Evolutionary conservation across 2,113 vertebrate species (phyloP).

Genomic region (Xenus cinereus): DNA sequence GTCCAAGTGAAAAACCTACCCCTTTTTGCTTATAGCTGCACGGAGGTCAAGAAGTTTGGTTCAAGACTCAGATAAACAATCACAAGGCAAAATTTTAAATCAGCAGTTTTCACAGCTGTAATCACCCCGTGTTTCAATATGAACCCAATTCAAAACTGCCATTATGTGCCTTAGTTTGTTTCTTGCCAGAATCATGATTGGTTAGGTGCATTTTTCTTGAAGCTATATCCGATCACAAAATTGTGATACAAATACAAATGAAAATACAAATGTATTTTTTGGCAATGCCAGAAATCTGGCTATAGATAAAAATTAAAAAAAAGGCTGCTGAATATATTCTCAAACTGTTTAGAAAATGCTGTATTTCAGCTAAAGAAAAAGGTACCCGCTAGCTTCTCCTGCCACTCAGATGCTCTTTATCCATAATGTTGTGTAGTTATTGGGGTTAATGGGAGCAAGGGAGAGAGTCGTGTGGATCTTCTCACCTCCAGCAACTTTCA

Average conservation of each 20-base stretch:
- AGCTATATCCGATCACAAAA: background rate
- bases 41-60: background rate
- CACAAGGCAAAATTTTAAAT: background rate
- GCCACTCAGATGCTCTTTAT: background rate
- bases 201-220: background rate
- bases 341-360: background rate
- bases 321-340: background rate
- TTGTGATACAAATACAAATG: background rate
- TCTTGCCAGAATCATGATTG: background rate
- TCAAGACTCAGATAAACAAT: background rate
- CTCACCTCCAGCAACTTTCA: background rate
- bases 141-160: background rate
- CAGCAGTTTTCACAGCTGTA: background rate
- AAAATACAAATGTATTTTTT: background rate
- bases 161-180: background rate
- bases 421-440: background rate
- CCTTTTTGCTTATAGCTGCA: background rate
- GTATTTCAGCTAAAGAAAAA: background rate
- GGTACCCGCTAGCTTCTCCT: background rate
- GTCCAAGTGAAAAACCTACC: background rate
- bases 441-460: background rate
- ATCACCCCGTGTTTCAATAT: background rate
- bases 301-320: background rate
- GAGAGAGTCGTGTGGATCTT: background rate
- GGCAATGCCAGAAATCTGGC: background rate